These are phyloP conservation scores for Leptodactylus fuscus DNA, from an alignment of 2,113 vertebrate species.

Conservation along the genomic window DNA sequence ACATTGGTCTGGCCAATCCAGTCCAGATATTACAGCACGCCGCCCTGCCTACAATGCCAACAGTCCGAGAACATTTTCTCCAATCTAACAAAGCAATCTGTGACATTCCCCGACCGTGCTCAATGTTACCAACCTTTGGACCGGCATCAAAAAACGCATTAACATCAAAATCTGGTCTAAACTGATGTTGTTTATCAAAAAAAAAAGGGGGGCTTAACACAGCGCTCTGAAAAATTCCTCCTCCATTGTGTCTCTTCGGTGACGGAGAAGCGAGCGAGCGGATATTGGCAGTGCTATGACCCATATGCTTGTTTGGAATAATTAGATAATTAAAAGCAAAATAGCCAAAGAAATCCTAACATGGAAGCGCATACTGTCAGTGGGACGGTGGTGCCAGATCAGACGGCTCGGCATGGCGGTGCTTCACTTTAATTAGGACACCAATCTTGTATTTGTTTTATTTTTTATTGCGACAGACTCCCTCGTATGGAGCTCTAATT, in stretches of 20 bases:
- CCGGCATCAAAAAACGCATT: constrained; percentile 7
- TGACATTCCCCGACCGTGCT: constrained; percentile 16
- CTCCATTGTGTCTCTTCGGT: constrained; percentile 36
- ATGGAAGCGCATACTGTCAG: constrained; percentile 48
- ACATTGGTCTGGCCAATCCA: neutral
- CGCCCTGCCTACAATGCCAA: neutral
- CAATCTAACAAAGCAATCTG: constrained; percentile 7
- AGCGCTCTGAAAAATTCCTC: constrained; percentile 11
- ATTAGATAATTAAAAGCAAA: constrained; percentile 59
- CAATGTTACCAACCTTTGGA: constrained; percentile 27
- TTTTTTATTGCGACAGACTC: neutral
- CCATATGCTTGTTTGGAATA: constrained; percentile 60
- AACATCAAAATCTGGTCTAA: constrained; percentile 5
- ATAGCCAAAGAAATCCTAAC: constrained; percentile 57
- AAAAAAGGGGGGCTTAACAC: neutral
- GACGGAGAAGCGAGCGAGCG: constrained; percentile 36
- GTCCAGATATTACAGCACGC: neutral
- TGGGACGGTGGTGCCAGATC: constrained; percentile 12
- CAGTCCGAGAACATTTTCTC: neutral
- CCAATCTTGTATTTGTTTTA: constrained; percentile 20
- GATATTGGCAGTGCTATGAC: constrained; percentile 54
- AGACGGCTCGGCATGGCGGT: neutral
- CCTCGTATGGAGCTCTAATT: neutral
- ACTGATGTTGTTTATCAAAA: constrained; percentile 15
- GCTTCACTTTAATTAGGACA: constrained; percentile 29